A percentile compares a stretch with the other conserved stretches of the same genome.
Conservation (phyloP, 2,888 invertebrate genomes). For the Hartigia nigra region DNA sequence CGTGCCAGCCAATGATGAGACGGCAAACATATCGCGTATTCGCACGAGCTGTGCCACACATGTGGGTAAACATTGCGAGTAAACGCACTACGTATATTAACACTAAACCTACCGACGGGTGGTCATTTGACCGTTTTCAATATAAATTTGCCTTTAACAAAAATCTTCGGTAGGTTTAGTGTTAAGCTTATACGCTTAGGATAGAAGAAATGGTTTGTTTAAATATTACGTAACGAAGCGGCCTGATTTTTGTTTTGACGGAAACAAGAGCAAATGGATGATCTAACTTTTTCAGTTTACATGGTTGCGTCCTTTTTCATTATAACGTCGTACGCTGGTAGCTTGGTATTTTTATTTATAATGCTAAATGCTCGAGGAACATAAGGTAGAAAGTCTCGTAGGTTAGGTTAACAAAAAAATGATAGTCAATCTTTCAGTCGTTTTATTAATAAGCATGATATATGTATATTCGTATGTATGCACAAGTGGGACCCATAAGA, state of each 20-base stretch:
- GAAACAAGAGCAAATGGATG: conserved; percentile 35
- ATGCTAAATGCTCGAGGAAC: neutral
- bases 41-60: conserved; percentile 32
- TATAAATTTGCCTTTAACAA: too few relatives aligned
- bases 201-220: conserved; percentile 32
- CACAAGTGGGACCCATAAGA: neutral
- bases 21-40: conserved; percentile 13
- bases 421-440: neutral
- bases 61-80: conserved; percentile 44
- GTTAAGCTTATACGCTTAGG: neutral
- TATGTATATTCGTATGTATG: neutral
- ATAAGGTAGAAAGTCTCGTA: neutral
- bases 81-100: conserved; percentile 32
- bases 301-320: neutral
- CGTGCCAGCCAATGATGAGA: neutral
- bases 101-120: too few relatives aligned
- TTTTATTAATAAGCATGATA: neutral
- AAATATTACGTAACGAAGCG: conserved; percentile 36
- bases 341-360: neutral
- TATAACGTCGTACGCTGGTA: neutral
- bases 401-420: neutral
- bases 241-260: conserved; percentile 17
- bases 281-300: neutral
- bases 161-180: too few relatives aligned
- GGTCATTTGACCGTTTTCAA: too few relatives aligned